These are phyloP conservation scores for Poeciliopsis presidionis DNA, from an alignment of 2,797 vertebrate genomes.

Conservation along the genomic window DNA sequence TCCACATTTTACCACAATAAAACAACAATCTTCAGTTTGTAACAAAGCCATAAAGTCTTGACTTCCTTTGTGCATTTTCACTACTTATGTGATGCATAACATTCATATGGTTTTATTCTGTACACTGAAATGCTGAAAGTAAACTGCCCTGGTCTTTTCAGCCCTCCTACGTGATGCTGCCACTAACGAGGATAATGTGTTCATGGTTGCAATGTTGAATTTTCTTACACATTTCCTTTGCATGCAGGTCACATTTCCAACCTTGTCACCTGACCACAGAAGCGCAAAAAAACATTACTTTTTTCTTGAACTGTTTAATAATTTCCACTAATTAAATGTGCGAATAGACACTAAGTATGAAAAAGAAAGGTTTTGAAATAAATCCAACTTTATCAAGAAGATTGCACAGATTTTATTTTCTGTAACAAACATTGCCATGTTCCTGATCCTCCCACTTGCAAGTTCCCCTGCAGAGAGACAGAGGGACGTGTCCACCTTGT, in stretches of 20 bases:
- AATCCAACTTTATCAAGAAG: background rate
- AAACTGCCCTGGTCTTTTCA: background rate
- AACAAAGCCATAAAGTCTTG: too few species aligned
- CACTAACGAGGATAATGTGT: background rate
- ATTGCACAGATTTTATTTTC: background rate
- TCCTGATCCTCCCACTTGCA: background rate
- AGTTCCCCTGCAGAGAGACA: background rate
- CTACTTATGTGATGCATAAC: background rate
- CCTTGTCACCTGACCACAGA: too few species aligned
- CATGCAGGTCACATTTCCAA: too few species aligned
- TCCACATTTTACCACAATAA: background rate
- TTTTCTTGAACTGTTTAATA: too few species aligned
- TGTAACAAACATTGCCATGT: background rate
- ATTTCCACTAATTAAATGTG: background rate
- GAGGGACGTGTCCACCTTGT: background rate
- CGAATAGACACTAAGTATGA: background rate
- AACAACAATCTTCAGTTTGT: background rate
- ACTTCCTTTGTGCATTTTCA: background rate
- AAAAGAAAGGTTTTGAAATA: background rate
- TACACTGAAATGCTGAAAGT: background rate
- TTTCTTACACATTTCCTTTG: background rate
- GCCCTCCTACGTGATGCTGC: background rate
- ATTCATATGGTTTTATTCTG: background rate
- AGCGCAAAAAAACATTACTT: too few species aligned
- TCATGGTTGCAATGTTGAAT: background rate